Evolutionary conservation across 2,113 vertebrate species (phyloP), one percentile per base, ranked within the genome.

Genomic region (Lipotes vexillifer): DNA sequence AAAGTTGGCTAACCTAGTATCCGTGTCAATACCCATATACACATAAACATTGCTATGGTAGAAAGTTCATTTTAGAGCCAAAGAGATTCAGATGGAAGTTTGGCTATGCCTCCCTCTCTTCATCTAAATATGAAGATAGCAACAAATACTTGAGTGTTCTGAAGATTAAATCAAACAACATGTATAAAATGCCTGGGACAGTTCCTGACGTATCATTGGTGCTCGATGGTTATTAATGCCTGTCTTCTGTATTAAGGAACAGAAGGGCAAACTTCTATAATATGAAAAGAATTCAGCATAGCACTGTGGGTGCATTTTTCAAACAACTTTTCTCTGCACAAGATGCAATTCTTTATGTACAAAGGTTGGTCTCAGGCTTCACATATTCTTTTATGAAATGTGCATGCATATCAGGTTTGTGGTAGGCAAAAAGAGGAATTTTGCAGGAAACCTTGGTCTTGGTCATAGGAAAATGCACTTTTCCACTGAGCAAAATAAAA

Each of bases 391-490:
- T 92, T 83, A 96, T n/a, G 95, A 97, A 97, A n/a, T 97, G 55
- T 93, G 83, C 97, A 68, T 83, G 81, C 55, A 61, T 98, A 98
- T 97, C 69, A 97, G 44, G 57, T 63, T 85, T 89, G 55, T 89
- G 46, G 81, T 92, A 87, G 36, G 61, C 57, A 94, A 88, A 96
- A 46, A 94, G 46, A 89, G 23, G 92, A 96, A 66, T 93, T 88
- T 69, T 96, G 33, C 55, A 94, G 80, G 96, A 97, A 83, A 97
- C 71, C 69, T 97, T 93, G 27, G 74, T 29, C 95, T 98, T 96
- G 82, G 95, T 98, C 97, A 92, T 88, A 98, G 88, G 63, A 98
- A 98, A 98, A 94, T 97, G 41, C 21, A 93, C 68, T 98, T 94
- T 95, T 85, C 96, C 66, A 93, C 83, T 95, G 97, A 97, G 95